A percentile compares a stretch with the other conserved stretches of the same genome.
These are phyloP conservation scores for Panagrolaimus sp. DNA, from an alignment of 1,140 invertebrate genomes.

Conservation along the genomic window DNA sequence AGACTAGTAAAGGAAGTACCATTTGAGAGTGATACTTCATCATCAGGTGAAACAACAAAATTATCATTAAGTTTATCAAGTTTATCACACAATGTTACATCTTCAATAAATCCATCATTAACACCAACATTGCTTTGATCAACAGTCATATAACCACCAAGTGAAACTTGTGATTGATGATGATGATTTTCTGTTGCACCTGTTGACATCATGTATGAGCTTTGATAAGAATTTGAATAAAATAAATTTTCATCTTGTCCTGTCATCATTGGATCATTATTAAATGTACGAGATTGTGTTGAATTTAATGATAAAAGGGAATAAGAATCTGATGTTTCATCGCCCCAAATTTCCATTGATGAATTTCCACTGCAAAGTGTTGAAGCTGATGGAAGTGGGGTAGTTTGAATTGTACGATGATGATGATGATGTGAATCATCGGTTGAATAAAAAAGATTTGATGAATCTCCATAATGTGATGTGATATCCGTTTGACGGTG, in stretches of 20 bases:
- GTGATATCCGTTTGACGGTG: constrained; percentile 1
- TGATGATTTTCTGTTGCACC: neutral
- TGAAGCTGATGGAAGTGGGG: constrained; percentile 2
- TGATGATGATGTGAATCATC: neutral
- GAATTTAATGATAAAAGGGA: neutral
- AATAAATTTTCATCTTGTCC: constrained; percentile 4
- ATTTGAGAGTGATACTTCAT: neutral
- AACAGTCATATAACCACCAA: constrained; percentile 10
- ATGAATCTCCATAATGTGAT: neutral
- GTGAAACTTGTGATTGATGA: constrained; percentile 5
- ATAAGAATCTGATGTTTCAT: constrained; percentile 4
- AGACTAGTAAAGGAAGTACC: constrained; percentile 2
- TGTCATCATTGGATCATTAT: constrained; percentile 1
- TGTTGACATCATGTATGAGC: neutral
- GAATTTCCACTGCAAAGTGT: constrained; percentile 5
- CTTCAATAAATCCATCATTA: constrained; percentile 8
- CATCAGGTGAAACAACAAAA: neutral
- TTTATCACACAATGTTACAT: neutral
- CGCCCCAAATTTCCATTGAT: neutral
- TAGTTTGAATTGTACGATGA: neutral
- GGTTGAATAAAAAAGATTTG: neutral
- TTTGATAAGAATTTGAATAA: neutral
- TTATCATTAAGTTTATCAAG: constrained; percentile 1
- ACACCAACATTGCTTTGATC: neutral
- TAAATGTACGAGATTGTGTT: neutral